Conservation (phyloP, 2,113 vertebrate genomes). For the Puffinus mauretanicus region DNA sequence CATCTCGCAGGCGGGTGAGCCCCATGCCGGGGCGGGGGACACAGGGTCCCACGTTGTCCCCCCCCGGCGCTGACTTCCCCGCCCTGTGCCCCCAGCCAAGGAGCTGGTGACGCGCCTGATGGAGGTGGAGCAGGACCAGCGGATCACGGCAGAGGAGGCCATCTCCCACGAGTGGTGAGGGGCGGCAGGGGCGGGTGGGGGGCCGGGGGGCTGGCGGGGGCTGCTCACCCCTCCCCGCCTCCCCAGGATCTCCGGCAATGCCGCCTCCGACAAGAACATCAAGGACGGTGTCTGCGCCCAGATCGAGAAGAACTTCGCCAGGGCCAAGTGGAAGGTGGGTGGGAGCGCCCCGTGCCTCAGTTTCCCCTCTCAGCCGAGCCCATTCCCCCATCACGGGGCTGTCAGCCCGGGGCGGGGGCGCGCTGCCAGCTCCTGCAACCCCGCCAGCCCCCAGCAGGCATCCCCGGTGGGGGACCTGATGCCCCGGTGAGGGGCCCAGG, state of each 20-base stretch:
- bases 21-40: too few relatives aligned
- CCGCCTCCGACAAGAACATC: conserved; percentile 98
- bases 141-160: conserved; percentile 94
- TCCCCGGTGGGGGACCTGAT: too few relatives aligned
- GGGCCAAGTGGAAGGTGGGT: conserved; percentile 97
- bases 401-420: too few relatives aligned
- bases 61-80: background rate
- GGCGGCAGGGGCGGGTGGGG: accelerated
- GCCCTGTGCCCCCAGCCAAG: conserved; percentile 71
- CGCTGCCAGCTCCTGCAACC: too few relatives aligned
- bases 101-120: conserved; percentile 92
- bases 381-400: background rate
- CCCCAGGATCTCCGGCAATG: conserved; percentile 93
- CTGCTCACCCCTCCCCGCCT: background rate
- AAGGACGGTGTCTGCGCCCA: conserved; percentile 96
- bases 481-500: too few relatives aligned
- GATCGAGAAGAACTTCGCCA: conserved; percentile 98
- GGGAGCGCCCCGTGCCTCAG: background rate
- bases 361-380: background rate
- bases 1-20: conserved; percentile 93
- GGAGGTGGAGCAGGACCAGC: conserved; percentile 97
- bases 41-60: background rate
- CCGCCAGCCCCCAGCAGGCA: too few relatives aligned
- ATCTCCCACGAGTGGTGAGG: conserved; percentile 95
- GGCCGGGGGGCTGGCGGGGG: accelerated